Base-by-base conservation (phyloP, 2,797 vertebrate species). In the Aratinga solstitialis region DNA sequence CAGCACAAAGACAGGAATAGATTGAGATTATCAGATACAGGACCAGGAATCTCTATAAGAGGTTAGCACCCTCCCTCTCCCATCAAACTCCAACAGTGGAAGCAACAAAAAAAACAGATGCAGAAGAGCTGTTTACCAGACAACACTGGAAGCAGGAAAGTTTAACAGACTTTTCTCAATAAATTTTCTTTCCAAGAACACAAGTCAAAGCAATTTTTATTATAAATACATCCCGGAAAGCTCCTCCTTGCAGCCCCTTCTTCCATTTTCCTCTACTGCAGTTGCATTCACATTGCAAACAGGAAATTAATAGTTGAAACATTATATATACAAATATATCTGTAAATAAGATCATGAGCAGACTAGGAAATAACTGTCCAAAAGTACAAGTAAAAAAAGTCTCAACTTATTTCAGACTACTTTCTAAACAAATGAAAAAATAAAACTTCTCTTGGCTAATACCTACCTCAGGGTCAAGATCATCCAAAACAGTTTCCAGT, bases 401-500 rank as follows among this genome's bases (percentile, higher is more conserved):
- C 24, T 89, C 30, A 13, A 69, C 40, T 83, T 78, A 42, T 54
- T 72, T 84, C 43, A 92, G 53, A 47, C 9, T 40, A 53, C 11
- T 27, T 87, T 66, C 66, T 43, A 23, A 91, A 68, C 8, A 71
- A 76, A 74, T 21, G 7, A 63, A 42, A 87, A 93, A 45, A 48
- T 2, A 22, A n/a, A 63, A 40, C 36, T 78, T 90, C 24, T 65
- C 22, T 78, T 59, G 54, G 62, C 73, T 75, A 89, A 62, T 48
- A 76, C 96, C 96, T 93, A 99, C 99, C 98, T 99, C 99, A 7
- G 99, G 99, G 95, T 99, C 99, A 94, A 99, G 98, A 96, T 99
- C 99, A 96, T 99, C 99, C 42, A 99, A 98, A 90, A 99, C 99
- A 2, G 97, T 98, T 97, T 99, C 99, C 97, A 99, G 98, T 97